Evolutionary conservation across 2,797 vertebrate genomes (phyloP).

Genomic region (Poeciliopsis turneri): DNA sequence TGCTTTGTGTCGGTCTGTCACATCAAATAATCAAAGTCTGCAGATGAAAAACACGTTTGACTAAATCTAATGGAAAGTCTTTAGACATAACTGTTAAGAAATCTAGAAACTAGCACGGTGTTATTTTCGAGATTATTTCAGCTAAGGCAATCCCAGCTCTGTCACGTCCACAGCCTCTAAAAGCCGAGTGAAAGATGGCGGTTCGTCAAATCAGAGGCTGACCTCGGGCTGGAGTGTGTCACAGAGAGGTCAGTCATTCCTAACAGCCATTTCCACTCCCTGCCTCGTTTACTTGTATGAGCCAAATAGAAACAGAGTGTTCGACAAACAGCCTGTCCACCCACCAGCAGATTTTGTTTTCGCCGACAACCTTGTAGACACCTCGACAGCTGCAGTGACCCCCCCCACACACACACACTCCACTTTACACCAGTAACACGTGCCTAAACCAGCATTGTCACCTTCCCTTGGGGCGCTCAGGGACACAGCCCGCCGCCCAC

Average conservation of each 20-base stretch:
- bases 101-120: not conserved
- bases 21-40: not conserved
- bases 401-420: constrained; percentile 5
- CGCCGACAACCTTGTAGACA: constrained; percentile 26
- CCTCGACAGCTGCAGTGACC: constrained; percentile 23
- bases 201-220: not conserved
- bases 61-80: not conserved
- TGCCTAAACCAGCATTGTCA: constrained; percentile 35
- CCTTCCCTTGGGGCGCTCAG: constrained; percentile 29
- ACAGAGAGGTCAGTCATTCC: constrained; percentile 14
- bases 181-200: not conserved
- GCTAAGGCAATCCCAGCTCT: not conserved
- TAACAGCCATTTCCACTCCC: constrained; percentile 22
- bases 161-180: not conserved
- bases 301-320: constrained; percentile 70
- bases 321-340: constrained; percentile 75
- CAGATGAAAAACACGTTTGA: too few species aligned
- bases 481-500: constrained; percentile 61
- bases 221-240: constrained; percentile 11
- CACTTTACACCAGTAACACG: constrained; percentile 30
- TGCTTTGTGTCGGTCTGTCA: not conserved
- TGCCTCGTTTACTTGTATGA: constrained; percentile 55
- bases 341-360: constrained; percentile 54
- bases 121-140: not conserved
- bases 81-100: not conserved